Evolutionary conservation across 2,113 vertebrate genomes (phyloP).

Genomic region (Nothocercus nigrocapillus): DNA sequence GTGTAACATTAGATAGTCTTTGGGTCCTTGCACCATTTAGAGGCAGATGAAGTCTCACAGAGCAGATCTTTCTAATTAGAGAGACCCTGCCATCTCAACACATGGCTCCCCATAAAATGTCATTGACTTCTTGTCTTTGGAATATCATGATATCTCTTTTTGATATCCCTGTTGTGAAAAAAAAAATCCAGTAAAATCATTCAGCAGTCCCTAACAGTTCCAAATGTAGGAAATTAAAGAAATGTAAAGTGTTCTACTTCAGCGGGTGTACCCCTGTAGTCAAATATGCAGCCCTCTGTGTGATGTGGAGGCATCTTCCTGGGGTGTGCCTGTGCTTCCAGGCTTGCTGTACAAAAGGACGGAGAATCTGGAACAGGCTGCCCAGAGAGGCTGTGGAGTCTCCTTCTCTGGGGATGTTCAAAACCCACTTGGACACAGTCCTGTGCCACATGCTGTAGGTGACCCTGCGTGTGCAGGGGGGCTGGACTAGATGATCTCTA

Average conservation of each 20-base stretch:
- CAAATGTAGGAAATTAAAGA: not conserved
- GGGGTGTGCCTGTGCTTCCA: not conserved
- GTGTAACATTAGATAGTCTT: not conserved
- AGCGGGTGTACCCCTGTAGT: not conserved
- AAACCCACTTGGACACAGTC: no score
- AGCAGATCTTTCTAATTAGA: not conserved
- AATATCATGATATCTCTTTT: not conserved
- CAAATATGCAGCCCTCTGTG: not conserved
- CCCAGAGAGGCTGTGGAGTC: no score
- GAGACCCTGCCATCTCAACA: not conserved
- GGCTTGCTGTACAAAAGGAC: not conserved
- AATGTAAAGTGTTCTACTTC: not conserved
- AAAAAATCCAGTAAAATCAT: not conserved
- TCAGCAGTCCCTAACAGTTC: not conserved
- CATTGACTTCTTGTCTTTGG: not conserved
- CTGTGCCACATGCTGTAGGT: no score
- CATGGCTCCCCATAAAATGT: not conserved
- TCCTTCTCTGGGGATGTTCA: no score
- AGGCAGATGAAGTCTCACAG: not conserved
- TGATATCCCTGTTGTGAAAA: not conserved
- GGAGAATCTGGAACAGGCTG: no score
- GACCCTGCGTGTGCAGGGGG: no score
- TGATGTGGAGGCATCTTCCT: not conserved
- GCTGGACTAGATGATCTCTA: no score
- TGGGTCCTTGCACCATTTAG: rapidly evolving